Evolutionary conservation across 1,140 invertebrate genomes (phyloP), one percentile per base, ranked within the genome.

Genomic region (Caligus rogercresseyi): DNA sequence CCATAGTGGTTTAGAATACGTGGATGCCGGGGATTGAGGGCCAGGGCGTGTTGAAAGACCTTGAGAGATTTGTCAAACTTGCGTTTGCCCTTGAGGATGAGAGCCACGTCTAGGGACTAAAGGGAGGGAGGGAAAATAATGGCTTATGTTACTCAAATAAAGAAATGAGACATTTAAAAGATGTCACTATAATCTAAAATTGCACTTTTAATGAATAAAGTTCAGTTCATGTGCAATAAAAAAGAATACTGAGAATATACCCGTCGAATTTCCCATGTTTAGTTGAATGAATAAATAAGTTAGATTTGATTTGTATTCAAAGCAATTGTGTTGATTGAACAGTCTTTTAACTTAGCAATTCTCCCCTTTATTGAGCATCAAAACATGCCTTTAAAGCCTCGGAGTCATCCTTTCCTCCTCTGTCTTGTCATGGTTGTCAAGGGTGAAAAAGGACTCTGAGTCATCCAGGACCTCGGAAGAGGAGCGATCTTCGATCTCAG

Each of bases 1-100:
- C 93, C 93, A 74, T 91, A 96, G 67, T 86, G 81, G 68, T 87
- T 89, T 13, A 98, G 73, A 54, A 96, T 82, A 69, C 96, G 90
- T 1, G 91, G 85, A 76, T 96, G 87, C 66, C 84, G 80, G 0
- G 94, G 92, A 16, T 89, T 86, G 20, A 96, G 74, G 0, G 87
- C 85, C 21, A 89, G 78, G 0, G 92, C 91, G 74, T 96, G 90
- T 73, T 87, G 82, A 69, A 92, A 89, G 20, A 95, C 72, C 72
- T 89, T 89, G 3, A 83, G 73, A 1, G 90, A 89, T 75, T 92
- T 92, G 24, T 87, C 83, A 56, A 79, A 74, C 72, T 92, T 93
- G 0, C 87, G 87, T 14, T 78, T 74, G 56, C 79, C 75, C 70
- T 85, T 84, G 81, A 92, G 85, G 66, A 89, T 86, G 61, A 88